phyloP scores from a whole-genome alignment of 2,888 invertebrate species.

The Ormia ochracea region DNA sequence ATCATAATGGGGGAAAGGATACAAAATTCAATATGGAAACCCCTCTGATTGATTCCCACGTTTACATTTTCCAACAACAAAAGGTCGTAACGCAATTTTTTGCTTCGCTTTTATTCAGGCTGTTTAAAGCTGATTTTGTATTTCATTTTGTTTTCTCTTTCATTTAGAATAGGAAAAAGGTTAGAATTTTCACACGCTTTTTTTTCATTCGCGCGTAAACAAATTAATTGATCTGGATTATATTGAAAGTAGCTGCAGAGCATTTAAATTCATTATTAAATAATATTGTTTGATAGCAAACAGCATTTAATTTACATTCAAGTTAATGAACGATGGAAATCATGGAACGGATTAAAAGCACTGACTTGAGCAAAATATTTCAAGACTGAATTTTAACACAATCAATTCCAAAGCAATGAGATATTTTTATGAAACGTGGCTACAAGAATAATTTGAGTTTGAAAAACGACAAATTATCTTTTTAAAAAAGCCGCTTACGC shows the following conservation, averaged over 20 bases:
- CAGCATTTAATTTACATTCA: neutral
- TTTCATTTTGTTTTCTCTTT: neutral
- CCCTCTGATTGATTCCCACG: conserved; percentile 66
- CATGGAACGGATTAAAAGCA: too few relatives aligned
- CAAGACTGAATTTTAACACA: too few relatives aligned
- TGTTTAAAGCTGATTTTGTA: conserved; percentile 61
- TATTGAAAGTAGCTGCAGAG: conserved; percentile 13
- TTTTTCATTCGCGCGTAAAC: neutral
- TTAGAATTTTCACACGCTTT: conserved; percentile 59
- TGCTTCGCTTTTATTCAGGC: conserved; percentile 35
- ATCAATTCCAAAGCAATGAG: too few relatives aligned
- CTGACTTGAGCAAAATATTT: too few relatives aligned
- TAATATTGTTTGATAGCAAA: neutral
- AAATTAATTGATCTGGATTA: conserved; percentile 23
- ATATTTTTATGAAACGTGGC: too few relatives aligned
- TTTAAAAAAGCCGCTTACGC: too few relatives aligned
- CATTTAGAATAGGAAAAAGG: conserved; percentile 37
- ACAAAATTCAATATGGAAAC: conserved; percentile 60
- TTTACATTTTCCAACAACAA: conserved; percentile 44
- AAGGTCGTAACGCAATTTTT: conserved; percentile 53
- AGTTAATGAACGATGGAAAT: too few relatives aligned
- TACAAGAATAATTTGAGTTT: too few relatives aligned
- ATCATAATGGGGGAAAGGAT: conserved; percentile 56
- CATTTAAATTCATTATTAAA: neutral
- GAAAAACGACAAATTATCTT: too few relatives aligned